Base-by-base conservation (phyloP, 2,113 vertebrate species). In the Halichoerus grypus region DNA sequence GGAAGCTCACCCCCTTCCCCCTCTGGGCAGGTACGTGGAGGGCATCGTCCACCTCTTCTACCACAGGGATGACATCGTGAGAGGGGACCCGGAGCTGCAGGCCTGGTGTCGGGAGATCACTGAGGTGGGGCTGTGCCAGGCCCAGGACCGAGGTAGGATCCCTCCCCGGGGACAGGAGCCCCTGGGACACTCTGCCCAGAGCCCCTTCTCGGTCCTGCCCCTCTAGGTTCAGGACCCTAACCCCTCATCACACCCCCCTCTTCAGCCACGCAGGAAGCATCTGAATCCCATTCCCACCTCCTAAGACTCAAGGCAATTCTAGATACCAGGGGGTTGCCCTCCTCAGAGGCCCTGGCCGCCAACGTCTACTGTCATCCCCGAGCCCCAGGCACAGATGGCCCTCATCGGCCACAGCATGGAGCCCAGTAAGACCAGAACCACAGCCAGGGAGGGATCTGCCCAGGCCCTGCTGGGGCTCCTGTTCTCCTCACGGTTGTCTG, bases 41-140 rank as follows among this genome's bases (percentile, higher is more conserved):
- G 97, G 95, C 36, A 94, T 97, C 0, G 13, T 98, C 65, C 74
- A 49, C 5, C 88, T 97, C 80, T 98, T 98, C 93, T 98, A 98
- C 80, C 51, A 72, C 22, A 85, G 39, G 3, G 97, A 98, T 18
- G 96, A 95, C 0, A 4, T 49, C 0, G 97, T 98, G 49, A 61
- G 90, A 81, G 26, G 91, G 10, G 99, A 99, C 95, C 2, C 91
- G 2, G 99, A 99, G 96, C 98, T 99, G 67, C 99, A 99, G 95
- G 97, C 92, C 16, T 99, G 99, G 99, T 98, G 99, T 72, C 36
- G 4, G 28, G 99, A 99, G 84, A 99, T 99, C 97, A 97, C 97
- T 14, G 97, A 96, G 77, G 95, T 97, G 93, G 98, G 98, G 33
- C 97, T 98, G 33, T 88, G 94, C 91, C 93, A 89, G 39, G 98